Evolutionary conservation across 2,797 vertebrate genomes (phyloP), one percentile per base, ranked within the genome.

Genomic region (Amniataba percoides): DNA sequence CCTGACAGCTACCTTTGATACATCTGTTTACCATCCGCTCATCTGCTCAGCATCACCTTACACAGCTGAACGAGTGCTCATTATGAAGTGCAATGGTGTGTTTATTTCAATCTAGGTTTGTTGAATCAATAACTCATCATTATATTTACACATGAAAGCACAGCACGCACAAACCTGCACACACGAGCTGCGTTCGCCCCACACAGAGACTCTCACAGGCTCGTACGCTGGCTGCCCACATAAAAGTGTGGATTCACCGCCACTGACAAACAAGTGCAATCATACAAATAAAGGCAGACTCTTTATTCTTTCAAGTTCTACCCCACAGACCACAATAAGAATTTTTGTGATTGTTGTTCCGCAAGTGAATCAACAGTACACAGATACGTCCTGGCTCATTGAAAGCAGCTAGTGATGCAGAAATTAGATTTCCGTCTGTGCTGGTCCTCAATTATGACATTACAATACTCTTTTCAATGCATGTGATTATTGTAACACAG

Each of bases 91-190:
- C 80, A 86, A 34, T 16, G 61, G 53, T 55, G 65, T 78, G 61
- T 78, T 87, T 62, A 78, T 78, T 82, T 74, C 67, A 87, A 64
- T 79, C 71, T 40, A 68, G 48, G 31, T 68, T 58, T 74, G 81
- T 15, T 25, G 39, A 88, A 84, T 87, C 73, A 85, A 82, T 84
- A 85, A 69, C 63, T 74, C 65, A 83, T 80, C 76, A 83, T 81
- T 82, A 53, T 61, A 79, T 79, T 77, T 62, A 71, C 68, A 81
- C 76, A 72, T 71, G 75, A 81, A 75, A 73, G 67, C 65, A 55
- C 61, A 52, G 27, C 27, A 31, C 27, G 27, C 31, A 52, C 52
- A 57, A 49, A 74, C 68, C 62, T 65, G 31, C 4, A 21, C 62
- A 45, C 16, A 39, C 57, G 69, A 46, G 55, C 15, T 40, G 45